A percentile compares a stretch with the other conserved stretches of the same genome.
Evolutionary conservation across 2,888 invertebrate species (phyloP).

Genomic region (Eupithecia exiguata): DNA sequence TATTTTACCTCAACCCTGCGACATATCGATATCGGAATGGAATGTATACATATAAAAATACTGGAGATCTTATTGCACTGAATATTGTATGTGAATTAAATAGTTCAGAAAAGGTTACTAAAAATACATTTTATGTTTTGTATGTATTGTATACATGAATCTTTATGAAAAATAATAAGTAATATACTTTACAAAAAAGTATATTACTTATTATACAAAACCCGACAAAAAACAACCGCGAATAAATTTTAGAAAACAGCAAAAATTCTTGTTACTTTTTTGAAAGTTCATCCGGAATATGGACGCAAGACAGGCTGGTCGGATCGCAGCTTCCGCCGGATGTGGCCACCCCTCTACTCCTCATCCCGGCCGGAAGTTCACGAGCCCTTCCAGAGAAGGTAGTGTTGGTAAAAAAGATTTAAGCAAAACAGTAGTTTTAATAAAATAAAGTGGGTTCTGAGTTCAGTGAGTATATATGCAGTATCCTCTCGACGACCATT

Average conservation of each 20-base stretch:
- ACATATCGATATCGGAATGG: too few relatives aligned
- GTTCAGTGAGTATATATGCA: not conserved
- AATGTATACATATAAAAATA: too few relatives aligned
- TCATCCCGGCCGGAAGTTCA: conserved; percentile 61
- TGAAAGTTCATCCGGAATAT: conserved; percentile 35
- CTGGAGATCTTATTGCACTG: too few relatives aligned
- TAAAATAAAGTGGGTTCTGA: not conserved
- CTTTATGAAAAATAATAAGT: too few relatives aligned
- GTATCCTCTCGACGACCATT: not conserved
- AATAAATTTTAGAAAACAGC: conserved; percentile 31
- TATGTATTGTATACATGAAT: too few relatives aligned
- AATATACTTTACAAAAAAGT: not conserved
- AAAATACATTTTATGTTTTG: too few relatives aligned
- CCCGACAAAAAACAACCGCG: conserved; percentile 9
- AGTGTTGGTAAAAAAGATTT: conserved; percentile 42
- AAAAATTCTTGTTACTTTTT: conserved; percentile 42
- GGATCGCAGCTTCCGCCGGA: conserved; percentile 73
- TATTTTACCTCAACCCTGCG: too few relatives aligned
- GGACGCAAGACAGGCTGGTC: conserved; percentile 50
- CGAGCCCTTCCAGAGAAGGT: conserved; percentile 60
- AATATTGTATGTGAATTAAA: too few relatives aligned
- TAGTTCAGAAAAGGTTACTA: too few relatives aligned
- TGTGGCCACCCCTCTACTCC: conserved; percentile 61
- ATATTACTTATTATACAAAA: not conserved
- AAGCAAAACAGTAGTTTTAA: not conserved